phyloP scores from a whole-genome alignment of 1,140 invertebrate genomes.

The Brachionus plicatilis region DNA sequence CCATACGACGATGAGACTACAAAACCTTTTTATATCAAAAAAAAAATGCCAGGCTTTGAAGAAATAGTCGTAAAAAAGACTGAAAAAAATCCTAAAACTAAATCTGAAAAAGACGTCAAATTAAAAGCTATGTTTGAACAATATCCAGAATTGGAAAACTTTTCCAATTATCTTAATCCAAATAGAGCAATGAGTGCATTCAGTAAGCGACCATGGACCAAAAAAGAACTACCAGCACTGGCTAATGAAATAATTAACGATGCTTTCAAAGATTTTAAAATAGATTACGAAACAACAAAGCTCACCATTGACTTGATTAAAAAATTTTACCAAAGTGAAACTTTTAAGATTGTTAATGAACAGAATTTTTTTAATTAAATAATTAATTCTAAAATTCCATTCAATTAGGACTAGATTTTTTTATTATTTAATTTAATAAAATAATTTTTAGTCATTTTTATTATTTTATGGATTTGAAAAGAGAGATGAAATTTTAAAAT shows the following conservation, averaged over 20 bases:
- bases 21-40: conserved; percentile 1
- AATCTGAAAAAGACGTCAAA: background rate
- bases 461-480: too few species aligned
- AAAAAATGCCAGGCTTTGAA: conserved; percentile 6
- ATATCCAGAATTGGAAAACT: background rate
- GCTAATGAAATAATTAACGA: background rate
- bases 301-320: background rate
- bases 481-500: too few species aligned
- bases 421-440: too few species aligned
- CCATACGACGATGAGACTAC: background rate
- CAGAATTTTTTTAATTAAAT: background rate
- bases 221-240: conserved; percentile 1
- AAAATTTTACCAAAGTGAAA: background rate
- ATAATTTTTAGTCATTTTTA: too few species aligned
- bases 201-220: background rate
- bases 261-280: conserved; percentile 19
- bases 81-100: background rate
- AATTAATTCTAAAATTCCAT: too few species aligned
- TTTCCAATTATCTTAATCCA: background rate
- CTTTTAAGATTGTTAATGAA: background rate
- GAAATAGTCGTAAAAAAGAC: background rate
- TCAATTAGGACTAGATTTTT: too few species aligned
- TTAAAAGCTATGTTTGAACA: background rate
- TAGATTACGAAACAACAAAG: background rate
- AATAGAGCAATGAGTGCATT: conserved; percentile 14